phyloP scores from a whole-genome alignment of 2,113 vertebrate species.

The Petrocephalus microphthalmus region DNA sequence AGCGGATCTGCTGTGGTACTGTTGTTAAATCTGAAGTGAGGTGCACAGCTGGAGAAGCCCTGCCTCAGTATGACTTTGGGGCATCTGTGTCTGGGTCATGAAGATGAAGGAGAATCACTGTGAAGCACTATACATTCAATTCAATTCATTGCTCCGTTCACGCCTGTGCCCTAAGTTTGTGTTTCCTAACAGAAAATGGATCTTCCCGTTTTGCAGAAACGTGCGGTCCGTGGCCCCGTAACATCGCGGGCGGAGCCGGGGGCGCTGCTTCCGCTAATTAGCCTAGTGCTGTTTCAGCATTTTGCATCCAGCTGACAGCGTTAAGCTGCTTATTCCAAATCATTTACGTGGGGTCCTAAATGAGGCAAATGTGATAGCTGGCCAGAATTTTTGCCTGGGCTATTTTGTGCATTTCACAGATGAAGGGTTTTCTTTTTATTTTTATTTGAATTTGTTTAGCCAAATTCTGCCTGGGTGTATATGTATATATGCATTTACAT shows the following conservation, averaged over 20 bases:
- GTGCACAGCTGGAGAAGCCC: background rate
- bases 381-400: background rate
- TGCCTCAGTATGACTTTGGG: background rate
- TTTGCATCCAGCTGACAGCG: background rate
- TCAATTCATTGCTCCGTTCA: background rate
- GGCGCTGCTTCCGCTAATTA: background rate
- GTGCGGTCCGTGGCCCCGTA: background rate
- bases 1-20: background rate
- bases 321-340: constrained; percentile 15
- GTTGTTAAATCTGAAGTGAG: background rate
- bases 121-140: background rate
- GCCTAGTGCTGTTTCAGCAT: background rate
- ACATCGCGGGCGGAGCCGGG: background rate
- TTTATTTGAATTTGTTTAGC: background rate
- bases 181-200: background rate
- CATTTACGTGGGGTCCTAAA: constrained; percentile 5
- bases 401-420: background rate
- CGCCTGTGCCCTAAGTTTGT: background rate
- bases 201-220: background rate
- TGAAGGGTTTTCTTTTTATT: background rate
- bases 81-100: background rate
- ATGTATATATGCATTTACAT: background rate
- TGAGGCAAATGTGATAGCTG: background rate
- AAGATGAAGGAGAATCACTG: background rate
- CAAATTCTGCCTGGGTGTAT: background rate